phyloP scores from a whole-genome alignment of 1,140 invertebrate genomes.

The Drosophila pruinosa region DNA sequence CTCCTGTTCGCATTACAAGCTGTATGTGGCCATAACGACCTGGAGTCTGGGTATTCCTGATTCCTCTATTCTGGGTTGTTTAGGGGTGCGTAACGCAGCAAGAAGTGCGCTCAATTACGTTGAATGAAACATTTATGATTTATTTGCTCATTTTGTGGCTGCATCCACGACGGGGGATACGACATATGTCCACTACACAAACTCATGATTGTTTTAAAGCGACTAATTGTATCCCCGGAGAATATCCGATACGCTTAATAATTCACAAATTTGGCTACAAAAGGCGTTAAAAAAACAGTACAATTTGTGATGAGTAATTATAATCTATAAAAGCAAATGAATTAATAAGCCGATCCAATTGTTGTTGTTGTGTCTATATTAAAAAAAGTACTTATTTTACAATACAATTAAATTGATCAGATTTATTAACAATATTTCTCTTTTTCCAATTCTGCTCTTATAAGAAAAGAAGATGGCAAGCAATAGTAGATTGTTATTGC shows the following conservation, averaged over 20 bases:
- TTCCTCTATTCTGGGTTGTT: not conserved
- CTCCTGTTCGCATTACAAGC: slow-evolving; percentile 34
- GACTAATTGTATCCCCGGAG: slow-evolving; percentile 69
- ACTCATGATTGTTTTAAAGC: slow-evolving; percentile 41
- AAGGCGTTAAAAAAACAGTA: slow-evolving; percentile 25
- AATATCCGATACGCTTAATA: slow-evolving; percentile 28
- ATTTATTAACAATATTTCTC: too few relatives aligned
- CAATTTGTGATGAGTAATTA: not conserved
- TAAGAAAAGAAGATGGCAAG: too few relatives aligned
- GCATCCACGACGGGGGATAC: not conserved
- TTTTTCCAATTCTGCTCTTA: too few relatives aligned
- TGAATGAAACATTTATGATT: slow-evolving; percentile 77
- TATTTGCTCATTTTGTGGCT: slow-evolving; percentile 77
- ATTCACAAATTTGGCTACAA: slow-evolving; percentile 36
- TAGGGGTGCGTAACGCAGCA: slow-evolving; percentile 44
- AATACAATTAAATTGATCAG: too few relatives aligned
- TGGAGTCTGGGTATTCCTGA: not conserved
- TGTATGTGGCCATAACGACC: slow-evolving; percentile 53
- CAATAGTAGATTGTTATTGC: too few relatives aligned
- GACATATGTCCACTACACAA: slow-evolving; percentile 59
- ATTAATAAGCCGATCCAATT: too few relatives aligned
- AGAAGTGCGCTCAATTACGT: slow-evolving; percentile 58
- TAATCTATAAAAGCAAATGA: not conserved
- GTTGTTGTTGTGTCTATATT: too few relatives aligned
- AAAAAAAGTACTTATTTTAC: too few relatives aligned